Conservation (phyloP, 2,113 vertebrate species). For the Tychaedon coryphoeus region DNA sequence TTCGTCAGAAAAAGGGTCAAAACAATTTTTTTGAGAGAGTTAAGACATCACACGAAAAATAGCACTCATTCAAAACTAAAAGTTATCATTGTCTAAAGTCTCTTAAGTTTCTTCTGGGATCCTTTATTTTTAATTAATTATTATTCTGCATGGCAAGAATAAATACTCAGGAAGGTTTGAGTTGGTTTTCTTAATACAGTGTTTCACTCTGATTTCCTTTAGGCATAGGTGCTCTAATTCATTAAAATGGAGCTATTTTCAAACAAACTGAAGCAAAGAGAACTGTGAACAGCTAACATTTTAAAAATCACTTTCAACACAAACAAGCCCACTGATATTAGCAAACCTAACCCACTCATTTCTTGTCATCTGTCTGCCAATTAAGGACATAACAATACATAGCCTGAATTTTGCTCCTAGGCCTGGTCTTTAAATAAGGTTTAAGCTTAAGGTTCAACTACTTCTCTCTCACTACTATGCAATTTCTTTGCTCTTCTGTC, state of each 20-base stretch:
- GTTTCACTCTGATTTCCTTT: neutral
- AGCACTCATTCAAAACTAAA: neutral
- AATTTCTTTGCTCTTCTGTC: neutral
- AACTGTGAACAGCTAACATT: neutral
- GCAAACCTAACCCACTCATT: neutral
- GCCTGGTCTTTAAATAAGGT: neutral
- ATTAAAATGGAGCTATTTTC: neutral
- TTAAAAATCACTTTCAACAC: neutral
- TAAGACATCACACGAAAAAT: neutral
- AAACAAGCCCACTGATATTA: neutral
- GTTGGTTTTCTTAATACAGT: neutral
- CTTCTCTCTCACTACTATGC: neutral
- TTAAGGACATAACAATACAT: neutral
- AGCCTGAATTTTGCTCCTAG: neutral
- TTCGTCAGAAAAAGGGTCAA: neutral
- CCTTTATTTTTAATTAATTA: neutral
- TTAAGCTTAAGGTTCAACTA: neutral
- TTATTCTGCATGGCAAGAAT: neutral
- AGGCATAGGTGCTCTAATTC: neutral
- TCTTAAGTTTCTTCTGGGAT: neutral
- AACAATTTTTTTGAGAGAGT: neutral
- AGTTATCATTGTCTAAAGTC: neutral
- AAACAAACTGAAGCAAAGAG: neutral
- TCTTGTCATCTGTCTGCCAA: neutral
- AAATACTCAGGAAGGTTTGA: neutral